Base-by-base conservation (phyloP, 2,113 vertebrate genomes). In the Halcyon senegalensis region DNA sequence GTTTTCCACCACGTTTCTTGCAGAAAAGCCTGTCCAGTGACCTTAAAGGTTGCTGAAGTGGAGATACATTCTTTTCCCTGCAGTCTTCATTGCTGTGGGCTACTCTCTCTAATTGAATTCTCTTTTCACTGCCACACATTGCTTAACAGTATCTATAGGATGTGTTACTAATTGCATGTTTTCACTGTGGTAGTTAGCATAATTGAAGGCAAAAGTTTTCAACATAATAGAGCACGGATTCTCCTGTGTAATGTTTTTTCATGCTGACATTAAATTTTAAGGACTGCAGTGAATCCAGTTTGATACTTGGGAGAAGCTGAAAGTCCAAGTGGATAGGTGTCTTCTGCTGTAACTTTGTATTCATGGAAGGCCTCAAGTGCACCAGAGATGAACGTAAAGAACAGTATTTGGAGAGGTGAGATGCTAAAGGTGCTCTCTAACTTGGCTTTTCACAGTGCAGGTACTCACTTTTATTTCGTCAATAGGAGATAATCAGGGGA, bases 91-190 rank as follows among this genome's bases (percentile, higher is more conserved):
- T 77, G 51, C 86, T 93, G 64, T 74, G 75, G 78, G 63, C 75
- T 95, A 33, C 59, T 90, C 20, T 84, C 18, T 84, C n/a, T 86
- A 93, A 68, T 13, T 64, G 62, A 93, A 81, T 84, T 89, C 59
- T 62, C 60, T 84, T 70, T 89, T 87, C 58, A 50, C 33, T 94
- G 59, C 39, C 62, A 27, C 24, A 43, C 3, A 4, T 58, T 87
- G 85, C 66, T 87, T 86, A 92, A 81, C 35, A 64, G 5, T 91
- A 79, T 84, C 88, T 95, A 68, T 68, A 78, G 88, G 51, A 84
- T 96, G 27, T 72, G 43, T 82, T 94, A 72, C 86, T 94, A 94
- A 96, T 94, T 77, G 68, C 56, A 51, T 84, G 30, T 84, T 95
- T 95, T 87, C 33, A 51, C 58, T 31, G 59, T 79, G 84, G 73